phyloP scores from a whole-genome alignment of 2,113 vertebrate species.

The Bambusicola thoracicus region DNA sequence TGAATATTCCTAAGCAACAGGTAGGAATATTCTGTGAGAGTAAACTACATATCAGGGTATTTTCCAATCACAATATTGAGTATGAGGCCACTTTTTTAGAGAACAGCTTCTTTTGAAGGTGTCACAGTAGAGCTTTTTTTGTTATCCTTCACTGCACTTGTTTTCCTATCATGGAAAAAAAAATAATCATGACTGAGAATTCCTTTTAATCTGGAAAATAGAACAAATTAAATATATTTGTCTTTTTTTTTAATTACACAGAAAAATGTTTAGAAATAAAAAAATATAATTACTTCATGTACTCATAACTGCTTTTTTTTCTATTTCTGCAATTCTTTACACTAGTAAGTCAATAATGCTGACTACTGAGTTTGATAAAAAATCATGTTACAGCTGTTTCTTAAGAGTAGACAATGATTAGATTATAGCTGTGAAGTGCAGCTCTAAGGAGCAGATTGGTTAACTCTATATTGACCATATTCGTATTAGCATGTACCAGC shows the following conservation, averaged over 20 bases:
- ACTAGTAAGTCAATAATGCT: not conserved
- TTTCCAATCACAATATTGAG: not conserved
- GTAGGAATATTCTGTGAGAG: not conserved
- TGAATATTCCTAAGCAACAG: not conserved
- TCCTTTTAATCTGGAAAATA: not conserved
- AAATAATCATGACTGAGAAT: not conserved
- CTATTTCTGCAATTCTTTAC: not conserved
- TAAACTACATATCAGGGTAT: not conserved
- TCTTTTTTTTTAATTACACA: not conserved
- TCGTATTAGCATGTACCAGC: not conserved
- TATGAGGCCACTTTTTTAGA: not conserved
- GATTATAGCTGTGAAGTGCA: not conserved
- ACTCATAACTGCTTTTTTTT: rapidly evolving
- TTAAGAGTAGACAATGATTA: not conserved
- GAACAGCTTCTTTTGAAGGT: not conserved
- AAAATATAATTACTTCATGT: not conserved
- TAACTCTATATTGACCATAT: not conserved
- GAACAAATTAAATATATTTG: not conserved
- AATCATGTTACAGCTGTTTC: not conserved
- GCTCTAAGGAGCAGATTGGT: not conserved
- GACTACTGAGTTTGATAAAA: not conserved
- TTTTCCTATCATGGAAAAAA: not conserved
- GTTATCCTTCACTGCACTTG: not conserved
- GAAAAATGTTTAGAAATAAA: not conserved
- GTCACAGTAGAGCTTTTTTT: not conserved